phyloP scores from a whole-genome alignment of 1,140 invertebrate genomes.

The Hycleus cichorii region DNA sequence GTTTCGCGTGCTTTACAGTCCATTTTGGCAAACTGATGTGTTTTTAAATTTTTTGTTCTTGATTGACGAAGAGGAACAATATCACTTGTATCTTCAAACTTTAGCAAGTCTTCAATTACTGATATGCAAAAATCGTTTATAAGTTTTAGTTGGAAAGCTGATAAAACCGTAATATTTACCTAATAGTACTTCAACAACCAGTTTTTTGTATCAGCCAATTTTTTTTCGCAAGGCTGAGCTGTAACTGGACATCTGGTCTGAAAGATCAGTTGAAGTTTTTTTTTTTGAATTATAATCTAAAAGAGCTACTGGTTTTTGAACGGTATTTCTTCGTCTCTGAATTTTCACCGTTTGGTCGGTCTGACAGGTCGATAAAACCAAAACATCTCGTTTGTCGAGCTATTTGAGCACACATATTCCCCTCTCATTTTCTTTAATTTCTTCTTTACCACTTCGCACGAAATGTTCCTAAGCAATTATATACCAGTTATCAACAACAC shows the following conservation, averaged over 20 bases:
- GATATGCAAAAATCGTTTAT: neutral
- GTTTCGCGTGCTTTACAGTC: neutral
- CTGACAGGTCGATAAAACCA: neutral
- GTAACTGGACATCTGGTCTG: slow-evolving; percentile 21
- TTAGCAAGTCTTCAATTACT: neutral
- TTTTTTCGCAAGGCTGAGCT: slow-evolving; percentile 13
- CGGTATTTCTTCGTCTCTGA: neutral
- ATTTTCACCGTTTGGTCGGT: neutral
- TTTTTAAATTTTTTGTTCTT: neutral
- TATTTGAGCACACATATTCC: no score
- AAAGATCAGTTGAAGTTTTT: slow-evolving; percentile 20
- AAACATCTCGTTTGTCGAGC: no score
- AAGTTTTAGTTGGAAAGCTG: no score
- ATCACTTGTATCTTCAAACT: neutral
- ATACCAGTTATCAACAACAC: neutral
- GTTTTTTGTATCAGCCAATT: slow-evolving; percentile 37
- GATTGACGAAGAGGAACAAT: neutral
- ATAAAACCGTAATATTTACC: no score
- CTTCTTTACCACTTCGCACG: no score
- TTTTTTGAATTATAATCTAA: neutral
- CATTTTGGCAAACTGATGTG: neutral
- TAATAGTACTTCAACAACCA: slow-evolving; percentile 31
- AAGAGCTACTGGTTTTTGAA: neutral
- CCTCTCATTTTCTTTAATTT: no score
- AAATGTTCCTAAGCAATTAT: no score